Evolutionary conservation across 2,888 invertebrate genomes (phyloP).

Genomic region (Andrena chrysosceles): DNA sequence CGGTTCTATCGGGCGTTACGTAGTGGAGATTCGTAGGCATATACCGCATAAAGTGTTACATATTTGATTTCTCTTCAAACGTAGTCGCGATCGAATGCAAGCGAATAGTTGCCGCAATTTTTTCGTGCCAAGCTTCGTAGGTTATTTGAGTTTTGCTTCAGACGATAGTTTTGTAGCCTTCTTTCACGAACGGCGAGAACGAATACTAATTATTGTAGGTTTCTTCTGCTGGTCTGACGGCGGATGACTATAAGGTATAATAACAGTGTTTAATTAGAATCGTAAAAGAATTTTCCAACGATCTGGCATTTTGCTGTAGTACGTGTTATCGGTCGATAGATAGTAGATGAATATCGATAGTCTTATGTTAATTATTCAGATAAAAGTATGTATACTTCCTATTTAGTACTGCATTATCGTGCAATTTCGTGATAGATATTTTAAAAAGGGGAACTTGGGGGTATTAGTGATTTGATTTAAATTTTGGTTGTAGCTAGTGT

Average conservation of each 20-base stretch:
- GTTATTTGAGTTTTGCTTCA: neutral
- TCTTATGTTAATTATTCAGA: neutral
- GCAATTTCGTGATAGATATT: neutral
- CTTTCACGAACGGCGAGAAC: conserved; percentile 13
- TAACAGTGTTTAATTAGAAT: conserved; percentile 19
- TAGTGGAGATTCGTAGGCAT: neutral
- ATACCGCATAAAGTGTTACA: neutral
- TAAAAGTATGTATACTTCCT: neutral
- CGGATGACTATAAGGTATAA: conserved; percentile 55
- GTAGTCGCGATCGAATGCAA: neutral
- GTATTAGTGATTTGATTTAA: neutral
- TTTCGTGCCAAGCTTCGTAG: neutral
- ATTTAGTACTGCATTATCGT: neutral
- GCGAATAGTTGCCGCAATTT: neutral
- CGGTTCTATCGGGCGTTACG: too few species aligned
- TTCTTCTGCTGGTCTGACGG: conserved; percentile 54
- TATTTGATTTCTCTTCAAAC: neutral
- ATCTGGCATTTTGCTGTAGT: conserved; percentile 4
- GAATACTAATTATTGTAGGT: conserved; percentile 55
- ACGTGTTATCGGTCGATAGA: neutral
- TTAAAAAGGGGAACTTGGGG: neutral
- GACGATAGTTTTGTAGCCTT: neutral
- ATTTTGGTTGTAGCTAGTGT: neutral
- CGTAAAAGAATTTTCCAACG: neutral
- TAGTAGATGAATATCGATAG: neutral